Percentiles rank a stretch among this genome's conserved stretches.
These are phyloP conservation scores for Drosophila anceps DNA, from an alignment of 2,888 invertebrate genomes.

Conservation along the genomic window DNA sequence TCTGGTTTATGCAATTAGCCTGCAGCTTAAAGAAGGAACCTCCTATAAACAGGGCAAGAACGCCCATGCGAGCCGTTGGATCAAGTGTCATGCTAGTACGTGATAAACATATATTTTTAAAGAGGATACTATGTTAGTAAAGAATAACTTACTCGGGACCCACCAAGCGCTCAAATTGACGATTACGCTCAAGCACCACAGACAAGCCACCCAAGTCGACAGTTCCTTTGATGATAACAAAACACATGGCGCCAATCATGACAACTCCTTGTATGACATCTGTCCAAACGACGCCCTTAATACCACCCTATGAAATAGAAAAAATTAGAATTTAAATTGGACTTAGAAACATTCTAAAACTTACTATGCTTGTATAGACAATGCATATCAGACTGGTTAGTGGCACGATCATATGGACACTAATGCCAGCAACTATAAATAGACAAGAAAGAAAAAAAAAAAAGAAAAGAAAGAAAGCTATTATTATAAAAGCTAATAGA, in stretches of 20 bases:
- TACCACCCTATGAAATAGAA: slow-evolving; percentile 87
- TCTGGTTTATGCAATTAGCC: slow-evolving; percentile 91
- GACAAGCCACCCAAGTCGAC: slow-evolving; percentile 89
- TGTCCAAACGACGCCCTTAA: slow-evolving; percentile 93
- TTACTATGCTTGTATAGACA: slow-evolving; percentile 95
- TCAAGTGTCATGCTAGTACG: slow-evolving; percentile 89
- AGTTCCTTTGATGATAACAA: slow-evolving; percentile 91
- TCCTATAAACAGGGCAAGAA: slow-evolving; percentile 91
- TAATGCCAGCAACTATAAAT: slow-evolving; percentile 87
- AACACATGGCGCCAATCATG: slow-evolving; percentile 90
- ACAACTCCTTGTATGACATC: slow-evolving; percentile 91
- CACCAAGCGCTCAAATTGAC: slow-evolving; percentile 89
- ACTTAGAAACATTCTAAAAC: slow-evolving; percentile 67
- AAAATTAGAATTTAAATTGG: background rate
- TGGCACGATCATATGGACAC: slow-evolving; percentile 92
- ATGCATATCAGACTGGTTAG: slow-evolving; percentile 91
- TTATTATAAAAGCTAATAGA: no score
- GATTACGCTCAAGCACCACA: slow-evolving; percentile 88
- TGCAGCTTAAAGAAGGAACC: slow-evolving; percentile 91
- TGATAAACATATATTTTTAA: background rate
- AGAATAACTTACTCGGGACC: slow-evolving; percentile 87
- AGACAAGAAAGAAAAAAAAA: no score
- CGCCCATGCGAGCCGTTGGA: slow-evolving; percentile 91
- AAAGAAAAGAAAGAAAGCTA: no score
- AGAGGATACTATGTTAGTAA: no score